These are phyloP conservation scores for Protaetia brevitarsis DNA, from an alignment of 1,140 invertebrate species.

Conservation along the genomic window DNA sequence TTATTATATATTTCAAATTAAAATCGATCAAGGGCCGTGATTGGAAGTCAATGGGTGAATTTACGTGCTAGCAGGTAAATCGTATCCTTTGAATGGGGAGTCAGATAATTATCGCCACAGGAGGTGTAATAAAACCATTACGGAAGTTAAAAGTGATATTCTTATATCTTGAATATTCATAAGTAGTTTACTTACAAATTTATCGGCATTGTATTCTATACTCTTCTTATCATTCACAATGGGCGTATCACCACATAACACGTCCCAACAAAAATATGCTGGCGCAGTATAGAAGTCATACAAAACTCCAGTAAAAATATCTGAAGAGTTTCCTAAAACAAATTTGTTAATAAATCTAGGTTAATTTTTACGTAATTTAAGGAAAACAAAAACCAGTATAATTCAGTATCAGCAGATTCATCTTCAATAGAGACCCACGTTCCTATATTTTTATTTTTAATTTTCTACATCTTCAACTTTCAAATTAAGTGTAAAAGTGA, in stretches of 20 bases:
- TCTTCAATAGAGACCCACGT: no score
- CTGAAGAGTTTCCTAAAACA: slow-evolving; percentile 27
- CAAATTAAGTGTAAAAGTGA: no score
- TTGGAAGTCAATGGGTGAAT: no score
- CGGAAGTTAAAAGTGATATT: not conserved
- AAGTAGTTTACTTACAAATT: slow-evolving; percentile 42
- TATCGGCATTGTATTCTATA: slow-evolving; percentile 54
- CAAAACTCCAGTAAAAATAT: slow-evolving; percentile 40
- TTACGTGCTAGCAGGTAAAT: no score
- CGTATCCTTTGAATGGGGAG: no score
- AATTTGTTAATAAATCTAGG: slow-evolving; percentile 21
- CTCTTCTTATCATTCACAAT: slow-evolving; percentile 54
- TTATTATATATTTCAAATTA: no score
- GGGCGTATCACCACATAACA: slow-evolving; percentile 64
- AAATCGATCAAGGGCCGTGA: no score
- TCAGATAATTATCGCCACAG: no score
- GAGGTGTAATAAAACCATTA: not conserved
- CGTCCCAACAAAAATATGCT: slow-evolving; percentile 70
- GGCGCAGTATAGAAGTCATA: slow-evolving; percentile 63
- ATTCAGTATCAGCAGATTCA: no score
- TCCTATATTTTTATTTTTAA: no score
- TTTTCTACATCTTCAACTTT: no score
- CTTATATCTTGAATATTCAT: not conserved
- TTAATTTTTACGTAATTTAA: not conserved
- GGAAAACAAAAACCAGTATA: slow-evolving; percentile 18